phyloP scores from a whole-genome alignment of 2,113 vertebrate genomes.

The Etia nguti region DNA sequence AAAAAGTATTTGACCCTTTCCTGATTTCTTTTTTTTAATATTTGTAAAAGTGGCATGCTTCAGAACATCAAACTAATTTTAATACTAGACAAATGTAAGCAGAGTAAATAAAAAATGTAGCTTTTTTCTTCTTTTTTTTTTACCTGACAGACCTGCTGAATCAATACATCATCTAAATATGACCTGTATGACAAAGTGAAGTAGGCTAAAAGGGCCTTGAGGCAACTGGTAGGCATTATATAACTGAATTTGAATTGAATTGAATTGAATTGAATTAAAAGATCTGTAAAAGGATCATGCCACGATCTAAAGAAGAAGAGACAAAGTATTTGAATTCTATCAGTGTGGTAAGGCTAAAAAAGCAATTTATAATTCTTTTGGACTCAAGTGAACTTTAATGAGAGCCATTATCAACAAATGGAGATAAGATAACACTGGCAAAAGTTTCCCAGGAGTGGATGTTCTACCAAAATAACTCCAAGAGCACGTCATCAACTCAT shows the following conservation, averaged over 20 bases:
- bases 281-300: not conserved
- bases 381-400: not conserved
- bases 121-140: not conserved
- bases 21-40: not conserved
- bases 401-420: not conserved
- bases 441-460: not conserved
- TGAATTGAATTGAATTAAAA: not conserved
- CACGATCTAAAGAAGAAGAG: accelerated
- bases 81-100: not conserved
- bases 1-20: not conserved
- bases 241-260: not conserved
- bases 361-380: not conserved
- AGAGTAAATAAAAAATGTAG: not conserved
- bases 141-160: not conserved
- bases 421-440: not conserved
- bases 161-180: accelerated
- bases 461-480: not conserved
- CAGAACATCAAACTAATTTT: not conserved
- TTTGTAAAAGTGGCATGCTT: not conserved
- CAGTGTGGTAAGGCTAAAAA: no score
- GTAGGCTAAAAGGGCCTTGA: not conserved
- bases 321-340: no score
- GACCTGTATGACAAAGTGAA: not conserved
- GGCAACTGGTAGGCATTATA: not conserved
- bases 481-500: not conserved